Conservation (phyloP, 2,113 vertebrate genomes). For the Willisornis vidua region DNA sequence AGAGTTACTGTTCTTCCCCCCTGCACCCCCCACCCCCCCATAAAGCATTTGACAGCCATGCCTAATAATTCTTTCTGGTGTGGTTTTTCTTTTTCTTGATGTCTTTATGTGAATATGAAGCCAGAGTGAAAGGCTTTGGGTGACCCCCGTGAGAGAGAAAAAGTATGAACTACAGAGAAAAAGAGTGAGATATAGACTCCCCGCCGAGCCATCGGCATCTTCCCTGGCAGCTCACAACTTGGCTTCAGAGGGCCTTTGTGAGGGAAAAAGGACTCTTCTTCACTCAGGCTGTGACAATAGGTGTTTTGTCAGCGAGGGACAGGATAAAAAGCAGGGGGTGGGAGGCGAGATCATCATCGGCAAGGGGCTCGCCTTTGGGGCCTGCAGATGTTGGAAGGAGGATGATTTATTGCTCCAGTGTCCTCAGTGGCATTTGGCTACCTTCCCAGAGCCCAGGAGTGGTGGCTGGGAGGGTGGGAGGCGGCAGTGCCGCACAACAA, state of each 20-base stretch:
- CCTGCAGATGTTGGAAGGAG: slow-evolving; percentile 89
- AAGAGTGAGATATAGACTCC: slow-evolving; percentile 80
- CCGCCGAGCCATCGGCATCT: slow-evolving; percentile 86
- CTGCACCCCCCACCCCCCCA: slow-evolving; percentile 9
- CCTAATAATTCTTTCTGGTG: slow-evolving; percentile 98
- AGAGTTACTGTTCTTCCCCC: slow-evolving; percentile 69
- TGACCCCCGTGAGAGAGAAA: slow-evolving; percentile 89
- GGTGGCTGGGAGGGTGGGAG: slow-evolving; percentile 71
- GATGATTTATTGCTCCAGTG: slow-evolving; percentile 92
- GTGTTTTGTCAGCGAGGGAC: slow-evolving; percentile 87
- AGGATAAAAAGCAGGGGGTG: slow-evolving; percentile 76
- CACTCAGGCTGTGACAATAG: slow-evolving; percentile 88
- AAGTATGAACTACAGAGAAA: slow-evolving; percentile 80
- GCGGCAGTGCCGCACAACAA: slow-evolving; percentile 70
- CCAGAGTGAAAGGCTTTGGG: slow-evolving; percentile 89
- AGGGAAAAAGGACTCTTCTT: slow-evolving; percentile 90
- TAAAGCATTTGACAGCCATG: slow-evolving; percentile 96
- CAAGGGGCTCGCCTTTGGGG: slow-evolving; percentile 83
- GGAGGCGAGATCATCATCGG: slow-evolving; percentile 78
- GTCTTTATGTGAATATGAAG: slow-evolving; percentile 96
- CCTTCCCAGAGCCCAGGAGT: slow-evolving; percentile 85
- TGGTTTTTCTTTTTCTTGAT: slow-evolving; percentile 90
- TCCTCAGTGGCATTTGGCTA: slow-evolving; percentile 92
- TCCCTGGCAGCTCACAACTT: slow-evolving; percentile 86
- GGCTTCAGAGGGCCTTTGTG: slow-evolving; percentile 92